These are phyloP conservation scores for Daptonema setosum DNA, from an alignment of 2,888 invertebrate species.

Conservation along the genomic window DNA sequence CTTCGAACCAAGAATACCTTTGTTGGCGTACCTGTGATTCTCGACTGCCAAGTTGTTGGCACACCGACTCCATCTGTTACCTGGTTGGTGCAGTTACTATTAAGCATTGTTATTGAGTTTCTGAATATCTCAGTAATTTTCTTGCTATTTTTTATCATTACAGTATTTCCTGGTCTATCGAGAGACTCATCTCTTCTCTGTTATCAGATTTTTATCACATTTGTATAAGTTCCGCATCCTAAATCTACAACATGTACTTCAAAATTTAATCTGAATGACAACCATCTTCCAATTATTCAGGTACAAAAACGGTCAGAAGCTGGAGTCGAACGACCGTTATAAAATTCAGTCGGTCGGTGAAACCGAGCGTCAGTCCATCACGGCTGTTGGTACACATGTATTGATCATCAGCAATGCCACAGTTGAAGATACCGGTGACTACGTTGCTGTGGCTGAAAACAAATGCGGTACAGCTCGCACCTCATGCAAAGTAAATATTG, in stretches of 20 bases:
- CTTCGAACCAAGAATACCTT: slow-evolving; percentile 27
- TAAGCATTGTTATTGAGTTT: too few relatives aligned
- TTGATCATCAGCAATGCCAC: slow-evolving; percentile 22
- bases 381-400: slow-evolving; percentile 26
- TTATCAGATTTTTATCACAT: too few relatives aligned
- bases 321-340: neutral
- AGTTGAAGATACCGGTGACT: slow-evolving; percentile 24
- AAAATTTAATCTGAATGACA: too few relatives aligned
- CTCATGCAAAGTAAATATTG: slow-evolving; percentile 24
- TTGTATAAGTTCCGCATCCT: too few relatives aligned
- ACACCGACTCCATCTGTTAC: slow-evolving; percentile 21
- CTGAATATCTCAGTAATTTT: too few relatives aligned
- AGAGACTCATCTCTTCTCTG: too few relatives aligned
- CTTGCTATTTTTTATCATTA: too few relatives aligned
- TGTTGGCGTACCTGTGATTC: slow-evolving; percentile 25
- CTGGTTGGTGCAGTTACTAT: slow-evolving; percentile 21
- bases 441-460: slow-evolving; percentile 24
- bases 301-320: slow-evolving; percentile 23
- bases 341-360: slow-evolving; percentile 12
- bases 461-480: slow-evolving; percentile 20
- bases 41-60: slow-evolving; percentile 26
- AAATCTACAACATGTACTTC: too few relatives aligned
- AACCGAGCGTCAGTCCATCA: too few relatives aligned
- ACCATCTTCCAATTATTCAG: too few relatives aligned
- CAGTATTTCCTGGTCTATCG: too few relatives aligned